Base-by-base conservation (phyloP, 2,113 vertebrate species). In the Pomatostomus ruficeps region DNA sequence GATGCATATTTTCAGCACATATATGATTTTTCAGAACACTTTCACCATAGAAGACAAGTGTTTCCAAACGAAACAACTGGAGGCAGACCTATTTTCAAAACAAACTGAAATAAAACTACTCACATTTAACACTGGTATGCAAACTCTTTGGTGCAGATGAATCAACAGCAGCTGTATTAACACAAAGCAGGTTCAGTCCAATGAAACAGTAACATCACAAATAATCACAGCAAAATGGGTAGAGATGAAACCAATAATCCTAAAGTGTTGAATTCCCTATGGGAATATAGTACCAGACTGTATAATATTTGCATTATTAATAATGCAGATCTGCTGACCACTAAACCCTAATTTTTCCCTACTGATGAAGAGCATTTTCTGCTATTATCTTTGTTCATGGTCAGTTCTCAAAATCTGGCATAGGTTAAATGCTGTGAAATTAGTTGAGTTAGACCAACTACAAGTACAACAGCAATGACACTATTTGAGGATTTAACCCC, bases 141-240 rank as follows among this genome's bases (percentile, higher is more conserved):
- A 95, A 90, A 94, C 85, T 97, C 88, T 92, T 95, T 18, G 90
- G 95, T 85, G 88, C 91, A 82, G 95, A 97, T 90, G 96, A 95
- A 93, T 98, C 97, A 96, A 96, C 97, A 96, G 91, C 95, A 80
- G 88, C 97, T 97, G 96, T 88, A 89, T 96, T 95, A 95, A 97
- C 82, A 97, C 93, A 96, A 95, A 93, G 88, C 87, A 59, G 6
- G 33, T 65, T 75, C 88, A 94, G 85, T 74, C 72, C 59, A 85
- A 21, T 48, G 28, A 61, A 85, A 86, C 45, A 67, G 66, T 85
- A 82, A 31, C 71, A 40, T 51, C 66, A 48, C 46, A 80, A 86
- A 63, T 42, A 84, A 52, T 79, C 36, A 63, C 29, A 74, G 5
- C 5, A 76, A 80, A 90, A 80, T 23, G 35, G 36, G 48, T 45